These are phyloP conservation scores for Episyrphus balteatus DNA, from an alignment of 1,140 invertebrate genomes.

Conservation along the genomic window DNA sequence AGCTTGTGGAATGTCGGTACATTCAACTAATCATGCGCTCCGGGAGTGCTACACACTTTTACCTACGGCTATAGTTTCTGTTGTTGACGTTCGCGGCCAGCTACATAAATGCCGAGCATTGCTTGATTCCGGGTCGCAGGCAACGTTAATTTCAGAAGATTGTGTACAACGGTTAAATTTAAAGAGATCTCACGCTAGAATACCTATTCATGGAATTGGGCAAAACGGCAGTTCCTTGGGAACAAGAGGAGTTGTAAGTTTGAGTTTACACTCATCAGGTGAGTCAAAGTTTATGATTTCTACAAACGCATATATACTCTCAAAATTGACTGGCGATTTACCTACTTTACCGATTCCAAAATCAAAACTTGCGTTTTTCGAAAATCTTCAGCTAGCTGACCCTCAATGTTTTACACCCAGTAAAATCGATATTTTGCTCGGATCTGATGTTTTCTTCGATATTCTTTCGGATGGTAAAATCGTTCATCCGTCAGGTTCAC, in stretches of 20 bases:
- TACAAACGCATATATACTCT: no score
- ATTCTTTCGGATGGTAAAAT: neutral
- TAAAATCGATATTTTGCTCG: conserved; percentile 2
- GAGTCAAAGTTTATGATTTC: no score
- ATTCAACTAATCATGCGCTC: no score
- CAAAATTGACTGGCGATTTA: no score
- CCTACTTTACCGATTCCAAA: no score
- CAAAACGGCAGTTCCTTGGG: neutral
- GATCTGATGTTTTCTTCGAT: neutral
- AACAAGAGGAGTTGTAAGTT: no score
- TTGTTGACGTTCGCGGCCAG: neutral
- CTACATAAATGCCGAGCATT: neutral
- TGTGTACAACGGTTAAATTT: conserved; percentile 2
- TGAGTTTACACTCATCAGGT: no score
- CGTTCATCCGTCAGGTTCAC: neutral
- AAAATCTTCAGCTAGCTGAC: conserved; percentile 2
- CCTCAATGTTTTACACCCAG: neutral
- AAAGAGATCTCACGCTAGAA: no score
- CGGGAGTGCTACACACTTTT: neutral
- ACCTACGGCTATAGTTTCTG: conserved; percentile 1
- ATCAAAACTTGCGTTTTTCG: neutral
- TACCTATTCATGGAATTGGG: neutral
- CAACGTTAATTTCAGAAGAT: conserved; percentile 1
- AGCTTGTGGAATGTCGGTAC: no score
- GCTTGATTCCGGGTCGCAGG: conserved; percentile 1